These are phyloP conservation scores for Amphibalanus amphitrite DNA, from an alignment of 1,140 invertebrate species.

Conservation along the genomic window DNA sequence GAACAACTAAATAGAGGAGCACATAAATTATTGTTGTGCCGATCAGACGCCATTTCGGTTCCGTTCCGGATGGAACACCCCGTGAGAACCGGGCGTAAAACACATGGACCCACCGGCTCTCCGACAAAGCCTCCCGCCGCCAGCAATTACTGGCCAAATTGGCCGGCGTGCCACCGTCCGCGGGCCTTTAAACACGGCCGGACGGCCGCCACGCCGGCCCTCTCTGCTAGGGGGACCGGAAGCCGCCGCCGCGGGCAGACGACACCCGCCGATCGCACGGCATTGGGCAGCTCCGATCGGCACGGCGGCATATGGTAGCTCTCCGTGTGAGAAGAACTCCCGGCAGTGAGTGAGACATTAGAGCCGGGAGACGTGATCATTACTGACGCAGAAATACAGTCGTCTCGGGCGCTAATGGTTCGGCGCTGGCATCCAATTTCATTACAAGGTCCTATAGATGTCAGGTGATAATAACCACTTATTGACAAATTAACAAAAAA, in stretches of 20 bases:
- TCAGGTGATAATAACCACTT: too few relatives aligned
- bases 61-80: too few relatives aligned
- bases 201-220: too few relatives aligned
- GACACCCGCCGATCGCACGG: not conserved
- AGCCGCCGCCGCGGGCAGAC: not conserved
- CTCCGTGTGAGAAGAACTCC: not conserved
- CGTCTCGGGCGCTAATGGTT: too few relatives aligned
- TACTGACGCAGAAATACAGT: too few relatives aligned
- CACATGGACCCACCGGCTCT: not conserved
- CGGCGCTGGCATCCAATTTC: too few relatives aligned
- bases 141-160: not conserved
- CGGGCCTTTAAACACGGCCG: not conserved
- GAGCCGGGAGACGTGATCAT: too few relatives aligned
- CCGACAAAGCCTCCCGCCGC: not conserved
- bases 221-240: not conserved
- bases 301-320: not conserved
- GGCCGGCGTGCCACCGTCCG: not conserved
- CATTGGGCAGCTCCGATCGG: not conserved
- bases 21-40: too few relatives aligned
- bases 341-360: not conserved
- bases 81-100: not conserved
- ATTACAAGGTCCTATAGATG: too few relatives aligned
- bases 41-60: too few relatives aligned
- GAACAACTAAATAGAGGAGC: too few relatives aligned
- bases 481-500: too few relatives aligned